phyloP scores from a whole-genome alignment of 2,113 vertebrate species.

The Nymphicus hollandicus region DNA sequence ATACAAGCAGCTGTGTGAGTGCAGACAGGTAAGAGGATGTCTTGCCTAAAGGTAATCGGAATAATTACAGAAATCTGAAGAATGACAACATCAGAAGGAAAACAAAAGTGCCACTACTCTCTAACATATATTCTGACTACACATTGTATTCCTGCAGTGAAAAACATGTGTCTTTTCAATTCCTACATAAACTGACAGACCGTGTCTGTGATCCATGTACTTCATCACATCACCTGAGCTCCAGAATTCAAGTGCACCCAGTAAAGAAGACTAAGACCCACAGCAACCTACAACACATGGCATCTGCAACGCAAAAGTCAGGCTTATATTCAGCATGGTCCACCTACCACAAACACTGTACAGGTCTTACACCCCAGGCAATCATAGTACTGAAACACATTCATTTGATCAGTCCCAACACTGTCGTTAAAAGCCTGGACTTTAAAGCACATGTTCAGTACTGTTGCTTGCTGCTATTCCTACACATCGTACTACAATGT shows the following conservation, averaged over 20 bases:
- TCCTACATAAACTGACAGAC: neutral
- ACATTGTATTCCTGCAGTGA: neutral
- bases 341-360: neutral
- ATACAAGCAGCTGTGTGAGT: neutral
- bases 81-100: neutral
- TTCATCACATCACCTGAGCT: neutral
- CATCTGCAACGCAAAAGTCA: neutral
- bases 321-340: neutral
- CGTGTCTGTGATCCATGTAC: rapidly evolving
- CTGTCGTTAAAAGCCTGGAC: neutral
- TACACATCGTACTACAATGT: rapidly evolving
- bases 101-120: neutral
- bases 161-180: neutral
- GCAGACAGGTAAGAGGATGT: neutral
- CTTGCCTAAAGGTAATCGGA: neutral
- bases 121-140: neutral
- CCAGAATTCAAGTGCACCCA: neutral
- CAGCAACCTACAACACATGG: neutral
- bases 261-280: neutral
- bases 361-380: neutral
- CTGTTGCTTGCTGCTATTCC: neutral
- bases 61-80: neutral
- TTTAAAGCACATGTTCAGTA: neutral
- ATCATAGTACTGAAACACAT: neutral
- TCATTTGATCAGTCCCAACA: neutral